phyloP scores from a whole-genome alignment of 1,140 invertebrate species.

The Subanguina moxae region DNA sequence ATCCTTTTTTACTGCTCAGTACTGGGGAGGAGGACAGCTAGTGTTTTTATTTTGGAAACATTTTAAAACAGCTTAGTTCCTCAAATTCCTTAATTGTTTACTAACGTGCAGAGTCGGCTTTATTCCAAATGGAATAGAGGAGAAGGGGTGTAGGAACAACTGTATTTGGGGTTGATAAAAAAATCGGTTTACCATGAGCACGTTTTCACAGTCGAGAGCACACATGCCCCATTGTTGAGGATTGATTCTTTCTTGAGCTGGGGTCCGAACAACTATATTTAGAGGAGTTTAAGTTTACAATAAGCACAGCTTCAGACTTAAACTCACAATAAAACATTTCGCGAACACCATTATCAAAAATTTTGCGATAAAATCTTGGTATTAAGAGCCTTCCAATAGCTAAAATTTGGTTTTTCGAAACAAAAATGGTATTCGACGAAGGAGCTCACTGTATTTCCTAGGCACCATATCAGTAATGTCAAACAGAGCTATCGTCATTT shows the following conservation, averaged over 20 bases:
- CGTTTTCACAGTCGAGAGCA: conserved; percentile 40
- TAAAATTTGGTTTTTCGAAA: conserved; percentile 15
- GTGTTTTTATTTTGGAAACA: too few species aligned
- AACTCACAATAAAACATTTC: conserved; percentile 21
- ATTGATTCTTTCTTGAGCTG: conserved; percentile 26
- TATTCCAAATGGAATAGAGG: too few species aligned
- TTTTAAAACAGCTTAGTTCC: too few species aligned
- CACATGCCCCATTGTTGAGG: conserved; percentile 22
- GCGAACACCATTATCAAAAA: conserved; percentile 32
- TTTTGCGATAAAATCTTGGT: conserved; percentile 32
- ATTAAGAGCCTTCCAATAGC: conserved; percentile 30
- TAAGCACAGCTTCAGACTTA: too few species aligned
- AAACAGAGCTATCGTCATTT: conserved; percentile 16
- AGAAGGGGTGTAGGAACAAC: too few species aligned
- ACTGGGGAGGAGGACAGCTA: too few species aligned
- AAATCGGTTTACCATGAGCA: conserved; percentile 26
- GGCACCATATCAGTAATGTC: conserved; percentile 7
- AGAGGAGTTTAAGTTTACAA: too few species aligned
- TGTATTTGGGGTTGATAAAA: too few species aligned
- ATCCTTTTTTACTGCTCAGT: too few species aligned
- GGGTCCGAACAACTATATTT: conserved; percentile 11
- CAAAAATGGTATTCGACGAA: neutral
- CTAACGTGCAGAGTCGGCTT: too few species aligned
- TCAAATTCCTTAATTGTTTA: too few species aligned
- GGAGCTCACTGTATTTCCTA: conserved; percentile 25